phyloP scores from a whole-genome alignment of 2,888 invertebrate species.

The Drosophila mettleri region DNA sequence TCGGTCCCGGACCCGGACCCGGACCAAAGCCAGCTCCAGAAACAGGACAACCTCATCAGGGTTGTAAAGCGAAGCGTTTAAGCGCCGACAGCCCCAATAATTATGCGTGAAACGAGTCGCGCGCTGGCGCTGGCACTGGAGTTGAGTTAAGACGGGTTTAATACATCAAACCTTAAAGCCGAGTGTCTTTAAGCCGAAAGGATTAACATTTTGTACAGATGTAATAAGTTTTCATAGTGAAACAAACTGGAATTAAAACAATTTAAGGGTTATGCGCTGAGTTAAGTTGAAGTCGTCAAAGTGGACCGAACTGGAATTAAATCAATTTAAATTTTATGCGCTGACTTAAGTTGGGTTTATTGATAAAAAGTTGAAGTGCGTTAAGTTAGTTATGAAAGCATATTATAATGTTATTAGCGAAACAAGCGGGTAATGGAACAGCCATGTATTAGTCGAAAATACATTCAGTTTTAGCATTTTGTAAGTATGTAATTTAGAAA shows the following conservation, averaged over 20 bases:
- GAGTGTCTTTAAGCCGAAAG: background rate
- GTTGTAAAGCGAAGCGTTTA: constrained; percentile 12
- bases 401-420: no score
- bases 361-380: no score
- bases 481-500: no score
- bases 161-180: constrained; percentile 17
- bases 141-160: constrained; percentile 7
- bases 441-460: no score
- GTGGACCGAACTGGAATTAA: background rate
- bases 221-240: background rate
- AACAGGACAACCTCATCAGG: constrained; percentile 8
- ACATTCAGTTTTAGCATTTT: no score
- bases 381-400: no score
- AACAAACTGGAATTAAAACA: background rate
- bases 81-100: constrained; percentile 31
- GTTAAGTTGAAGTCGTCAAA: background rate
- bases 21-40: background rate
- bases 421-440: no score
- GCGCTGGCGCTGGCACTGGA: constrained; percentile 1
- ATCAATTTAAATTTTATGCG: background rate
- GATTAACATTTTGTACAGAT: background rate
- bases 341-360: background rate
- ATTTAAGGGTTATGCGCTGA: background rate
- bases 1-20: constrained; percentile 1
- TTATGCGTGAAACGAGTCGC: constrained; percentile 25